Evolutionary conservation across 2,797 vertebrate species (phyloP), one percentile per base, ranked within the genome.

Genomic region (Pseudopleuronectes americanus): DNA sequence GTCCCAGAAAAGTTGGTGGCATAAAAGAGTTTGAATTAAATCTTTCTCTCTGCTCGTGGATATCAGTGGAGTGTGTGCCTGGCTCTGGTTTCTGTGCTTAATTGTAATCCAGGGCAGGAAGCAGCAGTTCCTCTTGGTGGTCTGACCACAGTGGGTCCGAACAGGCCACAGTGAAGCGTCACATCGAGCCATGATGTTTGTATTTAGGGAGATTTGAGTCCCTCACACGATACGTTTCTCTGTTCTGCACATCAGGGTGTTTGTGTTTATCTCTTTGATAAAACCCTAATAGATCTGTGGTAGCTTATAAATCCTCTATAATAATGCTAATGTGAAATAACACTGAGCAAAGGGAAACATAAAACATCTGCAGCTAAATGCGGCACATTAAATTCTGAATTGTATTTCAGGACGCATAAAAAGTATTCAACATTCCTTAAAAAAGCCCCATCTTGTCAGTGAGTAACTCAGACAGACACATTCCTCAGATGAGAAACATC

Each of bases 1-100:
- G 24, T 64, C 71, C 67, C 77, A 19, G 76, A 79, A 68, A 74
- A 57, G 22, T 19, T 26, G 26, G n/a, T 64, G 54, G 52, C 8
- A 73, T 47, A 2, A 64, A 64, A 53, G 22, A 8, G 16, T 10
- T 52, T 9, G 2, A 26, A 47, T 9, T n/a, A 14, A 54, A 12
- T 51, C 7, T 61, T 31, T 74, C 21, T 63, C 28, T 59, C 64
- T 23, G 24, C 64, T 58, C 10, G 23, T 48, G 48, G 22, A 13
- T 64, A 24, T 72, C 64, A 58, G 17, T 5, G 4, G 10, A 38
- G 23, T 17, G 10, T 70, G 53, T 36, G 9, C 41, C 57, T 56
- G 51, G 53, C 66, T 36, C n/a, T 65, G 58, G 10, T 55, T 68
- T 76, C 57, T 49, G 28, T 33, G 10, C 28, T 57, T 8, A 55